Evolutionary conservation across 2,797 vertebrate genomes (phyloP).

Genomic region (Catamblyrhynchus diadema): DNA sequence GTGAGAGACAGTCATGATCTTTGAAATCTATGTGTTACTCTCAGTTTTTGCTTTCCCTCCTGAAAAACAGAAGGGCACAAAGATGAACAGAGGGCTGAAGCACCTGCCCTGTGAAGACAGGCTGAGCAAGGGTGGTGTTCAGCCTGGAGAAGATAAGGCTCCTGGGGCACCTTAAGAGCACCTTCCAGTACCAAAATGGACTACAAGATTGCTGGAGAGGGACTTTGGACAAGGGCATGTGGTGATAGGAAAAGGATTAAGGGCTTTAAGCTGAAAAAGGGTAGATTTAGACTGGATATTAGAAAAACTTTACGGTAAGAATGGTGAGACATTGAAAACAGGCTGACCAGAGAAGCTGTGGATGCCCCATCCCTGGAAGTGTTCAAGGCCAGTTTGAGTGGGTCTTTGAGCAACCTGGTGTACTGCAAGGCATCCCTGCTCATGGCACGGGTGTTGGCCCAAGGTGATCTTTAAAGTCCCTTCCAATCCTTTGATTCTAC

Average conservation of each 20-base stretch:
- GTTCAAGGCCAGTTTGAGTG: neutral
- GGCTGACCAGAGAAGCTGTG: neutral
- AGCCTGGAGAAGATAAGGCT: neutral
- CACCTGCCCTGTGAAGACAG: neutral
- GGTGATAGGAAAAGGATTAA: neutral
- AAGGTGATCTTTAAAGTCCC: neutral
- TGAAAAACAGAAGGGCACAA: neutral
- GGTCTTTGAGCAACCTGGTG: neutral
- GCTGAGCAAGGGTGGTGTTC: fast-evolving
- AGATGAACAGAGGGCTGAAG: neutral
- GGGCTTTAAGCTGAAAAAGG: neutral
- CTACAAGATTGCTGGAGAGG: neutral
- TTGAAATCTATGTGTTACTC: neutral
- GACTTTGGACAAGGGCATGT: neutral
- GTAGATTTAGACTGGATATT: too few relatives aligned
- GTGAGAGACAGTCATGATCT: neutral
- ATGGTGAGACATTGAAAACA: neutral
- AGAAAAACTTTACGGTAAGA: neutral
- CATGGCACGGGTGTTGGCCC: neutral
- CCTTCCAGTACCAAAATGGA: neutral
- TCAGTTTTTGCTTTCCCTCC: neutral
- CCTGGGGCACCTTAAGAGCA: neutral
- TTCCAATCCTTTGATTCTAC: neutral
- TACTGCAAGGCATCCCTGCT: neutral
- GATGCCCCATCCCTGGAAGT: neutral